Percentiles rank a stretch among this genome's conserved stretches.
These are phyloP conservation scores for Acrocyrtus sp. DNA, from an alignment of 2,888 invertebrate species.

Conservation along the genomic window DNA sequence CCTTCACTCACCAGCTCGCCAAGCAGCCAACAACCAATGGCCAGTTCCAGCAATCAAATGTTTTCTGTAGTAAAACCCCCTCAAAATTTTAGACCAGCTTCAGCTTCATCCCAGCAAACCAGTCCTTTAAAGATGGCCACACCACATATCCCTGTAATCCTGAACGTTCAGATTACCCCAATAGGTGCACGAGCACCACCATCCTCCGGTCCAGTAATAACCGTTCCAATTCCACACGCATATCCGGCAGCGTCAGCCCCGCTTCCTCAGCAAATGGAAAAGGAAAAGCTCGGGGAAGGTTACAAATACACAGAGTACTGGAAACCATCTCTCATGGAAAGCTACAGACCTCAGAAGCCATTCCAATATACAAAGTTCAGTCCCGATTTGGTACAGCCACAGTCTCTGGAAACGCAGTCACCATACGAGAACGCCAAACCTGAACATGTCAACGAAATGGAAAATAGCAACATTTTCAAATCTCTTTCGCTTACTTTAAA, in stretches of 20 bases:
- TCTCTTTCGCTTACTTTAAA: slow-evolving; percentile 7
- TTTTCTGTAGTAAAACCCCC: too few species aligned
- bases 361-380: neutral
- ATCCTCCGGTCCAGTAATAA: neutral
- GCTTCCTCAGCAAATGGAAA: neutral
- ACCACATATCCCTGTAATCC: slow-evolving; percentile 4
- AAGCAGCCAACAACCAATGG: too few species aligned
- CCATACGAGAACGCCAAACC: neutral
- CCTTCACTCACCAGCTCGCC: too few species aligned
- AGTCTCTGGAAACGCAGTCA: neutral
- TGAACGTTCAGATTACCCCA: slow-evolving; percentile 19
- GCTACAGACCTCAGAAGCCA: slow-evolving; percentile 4
- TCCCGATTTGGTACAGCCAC: too few species aligned
- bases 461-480: neutral
- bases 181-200: neutral
- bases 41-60: too few species aligned
- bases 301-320: slow-evolving; percentile 3
- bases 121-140: neutral
- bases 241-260: neutral
- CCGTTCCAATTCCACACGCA: neutral
- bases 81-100: neutral
- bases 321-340: neutral
- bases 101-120: neutral
- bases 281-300: neutral
- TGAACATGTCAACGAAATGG: neutral